These are phyloP conservation scores for Machimus atricapillus DNA, from an alignment of 2,888 invertebrate genomes.

Conservation along the genomic window DNA sequence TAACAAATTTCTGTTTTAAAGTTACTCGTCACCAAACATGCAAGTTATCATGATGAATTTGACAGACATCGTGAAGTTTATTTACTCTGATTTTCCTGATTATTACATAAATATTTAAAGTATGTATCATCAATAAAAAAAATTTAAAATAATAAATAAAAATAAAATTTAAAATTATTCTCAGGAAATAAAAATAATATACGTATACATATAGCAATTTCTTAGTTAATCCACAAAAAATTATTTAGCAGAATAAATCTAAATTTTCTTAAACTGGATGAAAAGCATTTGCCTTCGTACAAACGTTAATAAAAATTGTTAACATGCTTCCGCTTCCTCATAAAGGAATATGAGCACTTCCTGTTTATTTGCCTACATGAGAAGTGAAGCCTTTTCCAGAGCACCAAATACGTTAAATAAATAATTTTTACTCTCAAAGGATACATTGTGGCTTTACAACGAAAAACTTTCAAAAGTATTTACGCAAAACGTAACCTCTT, in stretches of 20 bases:
- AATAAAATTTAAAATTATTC: too few species aligned
- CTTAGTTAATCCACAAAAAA: too few species aligned
- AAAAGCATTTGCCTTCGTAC: not conserved
- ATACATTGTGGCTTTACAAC: not conserved
- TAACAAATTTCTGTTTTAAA: too few species aligned
- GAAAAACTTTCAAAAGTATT: not conserved
- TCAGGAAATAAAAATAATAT: too few species aligned
- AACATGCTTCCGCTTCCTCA: not conserved
- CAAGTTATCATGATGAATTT: too few species aligned
- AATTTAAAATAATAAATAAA: too few species aligned
- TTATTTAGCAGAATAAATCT: not conserved
- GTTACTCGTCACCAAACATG: too few species aligned
- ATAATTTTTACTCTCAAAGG: not conserved
- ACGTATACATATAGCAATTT: too few species aligned
- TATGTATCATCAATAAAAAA: too few species aligned
- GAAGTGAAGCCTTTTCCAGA: not conserved
- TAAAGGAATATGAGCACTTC: not conserved
- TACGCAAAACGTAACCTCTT: not conserved
- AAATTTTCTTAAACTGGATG: not conserved
- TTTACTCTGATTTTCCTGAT: too few species aligned
- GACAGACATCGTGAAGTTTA: too few species aligned
- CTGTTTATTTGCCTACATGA: not conserved
- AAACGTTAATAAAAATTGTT: not conserved
- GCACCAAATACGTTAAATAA: not conserved
- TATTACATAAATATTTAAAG: too few species aligned